Conservation (phyloP, 2,797 vertebrate genomes). For the Poeciliopsis turneri region DNA sequence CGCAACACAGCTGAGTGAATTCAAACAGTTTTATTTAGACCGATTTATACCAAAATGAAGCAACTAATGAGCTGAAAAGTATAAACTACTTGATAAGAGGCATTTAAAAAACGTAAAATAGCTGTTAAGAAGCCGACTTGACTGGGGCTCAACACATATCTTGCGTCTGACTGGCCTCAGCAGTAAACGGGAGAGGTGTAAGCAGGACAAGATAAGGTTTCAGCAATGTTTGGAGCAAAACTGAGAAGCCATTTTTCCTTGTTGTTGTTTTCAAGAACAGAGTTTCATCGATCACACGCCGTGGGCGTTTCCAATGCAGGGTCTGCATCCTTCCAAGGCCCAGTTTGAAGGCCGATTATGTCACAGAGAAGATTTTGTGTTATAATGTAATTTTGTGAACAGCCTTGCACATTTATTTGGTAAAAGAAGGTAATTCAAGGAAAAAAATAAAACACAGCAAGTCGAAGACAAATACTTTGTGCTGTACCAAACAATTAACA, state of each 20-base stretch:
- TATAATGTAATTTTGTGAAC: not conserved
- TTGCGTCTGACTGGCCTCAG: not conserved
- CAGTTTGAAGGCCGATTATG: not conserved
- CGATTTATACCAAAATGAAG: not conserved
- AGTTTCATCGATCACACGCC: not conserved
- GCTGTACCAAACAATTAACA: not conserved
- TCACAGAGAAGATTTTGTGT: not conserved
- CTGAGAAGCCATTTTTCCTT: not conserved
- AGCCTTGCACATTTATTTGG: not conserved
- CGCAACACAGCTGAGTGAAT: not conserved
- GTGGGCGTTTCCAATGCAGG: not conserved
- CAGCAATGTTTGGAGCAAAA: not conserved
- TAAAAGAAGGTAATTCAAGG: not conserved
- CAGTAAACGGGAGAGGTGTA: not conserved
- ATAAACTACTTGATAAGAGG: not conserved
- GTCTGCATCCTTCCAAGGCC: not conserved
- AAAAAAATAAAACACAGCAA: not conserved
- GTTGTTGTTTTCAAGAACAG: not conserved
- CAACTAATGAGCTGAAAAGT: not conserved
- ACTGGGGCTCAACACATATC: not conserved
- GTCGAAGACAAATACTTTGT: not conserved
- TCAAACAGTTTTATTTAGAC: not conserved
- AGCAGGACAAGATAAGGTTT: not conserved
- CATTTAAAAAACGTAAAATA: not conserved
- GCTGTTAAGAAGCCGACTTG: not conserved